Evolutionary conservation across 2,888 invertebrate species (phyloP).

Genomic region (Apotomis betuletana): DNA sequence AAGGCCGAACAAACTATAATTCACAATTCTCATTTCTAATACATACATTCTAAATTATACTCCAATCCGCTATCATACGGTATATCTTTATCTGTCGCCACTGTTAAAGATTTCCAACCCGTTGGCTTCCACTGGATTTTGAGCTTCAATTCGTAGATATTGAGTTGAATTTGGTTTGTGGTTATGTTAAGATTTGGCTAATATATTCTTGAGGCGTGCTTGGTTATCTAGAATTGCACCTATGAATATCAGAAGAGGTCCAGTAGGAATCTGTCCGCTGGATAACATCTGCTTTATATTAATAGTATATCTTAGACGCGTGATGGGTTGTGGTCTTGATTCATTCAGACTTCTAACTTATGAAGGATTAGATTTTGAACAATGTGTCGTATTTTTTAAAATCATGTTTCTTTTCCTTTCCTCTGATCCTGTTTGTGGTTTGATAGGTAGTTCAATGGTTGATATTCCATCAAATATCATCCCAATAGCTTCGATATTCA

Average conservation of each 20-base stretch:
- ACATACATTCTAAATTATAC: no score
- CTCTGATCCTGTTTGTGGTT: no score
- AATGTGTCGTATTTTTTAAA: no score
- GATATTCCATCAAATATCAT: no score
- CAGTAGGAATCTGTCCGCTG: constrained; percentile 42
- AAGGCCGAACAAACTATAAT: no score
- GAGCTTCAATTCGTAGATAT: neutral
- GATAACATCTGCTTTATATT: constrained; percentile 32
- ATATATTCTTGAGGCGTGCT: constrained; percentile 54
- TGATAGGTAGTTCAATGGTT: no score
- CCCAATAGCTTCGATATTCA: no score
- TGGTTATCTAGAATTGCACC: constrained; percentile 51
- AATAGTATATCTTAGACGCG: constrained; percentile 8
- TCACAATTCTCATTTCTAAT: no score
- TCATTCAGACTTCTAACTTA: neutral
- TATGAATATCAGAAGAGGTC: constrained; percentile 54
- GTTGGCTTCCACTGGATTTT: neutral
- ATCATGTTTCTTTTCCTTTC: no score
- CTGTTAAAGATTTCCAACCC: constrained; percentile 18
- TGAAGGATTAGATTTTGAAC: no score
- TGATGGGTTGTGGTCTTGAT: neutral
- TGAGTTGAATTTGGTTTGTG: constrained; percentile 20
- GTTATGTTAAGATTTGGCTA: constrained; percentile 38
- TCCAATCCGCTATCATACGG: constrained; percentile 8
- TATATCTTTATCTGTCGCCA: constrained; percentile 10